Base-by-base conservation (phyloP, 2,113 vertebrate species). In the Pachypanchax playfairii region DNA sequence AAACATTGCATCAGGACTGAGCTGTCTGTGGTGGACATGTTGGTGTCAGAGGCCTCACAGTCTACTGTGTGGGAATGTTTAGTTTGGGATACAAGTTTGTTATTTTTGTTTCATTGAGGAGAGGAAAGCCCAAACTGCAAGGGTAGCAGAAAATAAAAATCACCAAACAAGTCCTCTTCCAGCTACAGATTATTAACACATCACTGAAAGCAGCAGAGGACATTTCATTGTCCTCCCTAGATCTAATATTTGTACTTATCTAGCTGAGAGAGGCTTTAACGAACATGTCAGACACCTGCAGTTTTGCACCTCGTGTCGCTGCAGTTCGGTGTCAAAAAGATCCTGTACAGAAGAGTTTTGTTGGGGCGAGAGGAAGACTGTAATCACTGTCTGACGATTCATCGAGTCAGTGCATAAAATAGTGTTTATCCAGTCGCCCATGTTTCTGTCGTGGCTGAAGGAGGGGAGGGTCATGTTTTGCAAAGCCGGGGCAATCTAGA, bases 51-150 rank as follows among this genome's bases (percentile, higher is more conserved):
- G 92, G 91, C 92, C 84, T 82, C 36, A 90, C 93, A 85, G 92
- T 92, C 93, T 87, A 91, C 94, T 86, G 90, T 94, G 95, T 96
- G 95, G 94, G 95, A 95, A 97, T 96, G 96, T 98, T 98, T 97
- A 92, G 93, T 95, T 95, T 95, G 93, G 93, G 94, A 93, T 91
- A 91, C 92, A 93, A 93, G 94, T 91, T 84, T 97, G 96, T 97
- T 96, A 93, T 98, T 96, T 96, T 94, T 96, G 93, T 94, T 52
- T 78, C 72, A 54, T 73, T 58, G 72, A 88, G 79, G 71, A 88
- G 77, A 78, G 84, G 75, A 70, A 79, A 66, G 70, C 51, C 18
- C 54, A 80, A 80, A 71, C 60, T 87, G 87, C 88, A 79, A 88
- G 85, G 83, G 67, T 85, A 73, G 88, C 87, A 82, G 65, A 71